These are phyloP conservation scores for Nomada flava DNA, from an alignment of 2,888 invertebrate species.

Conservation along the genomic window DNA sequence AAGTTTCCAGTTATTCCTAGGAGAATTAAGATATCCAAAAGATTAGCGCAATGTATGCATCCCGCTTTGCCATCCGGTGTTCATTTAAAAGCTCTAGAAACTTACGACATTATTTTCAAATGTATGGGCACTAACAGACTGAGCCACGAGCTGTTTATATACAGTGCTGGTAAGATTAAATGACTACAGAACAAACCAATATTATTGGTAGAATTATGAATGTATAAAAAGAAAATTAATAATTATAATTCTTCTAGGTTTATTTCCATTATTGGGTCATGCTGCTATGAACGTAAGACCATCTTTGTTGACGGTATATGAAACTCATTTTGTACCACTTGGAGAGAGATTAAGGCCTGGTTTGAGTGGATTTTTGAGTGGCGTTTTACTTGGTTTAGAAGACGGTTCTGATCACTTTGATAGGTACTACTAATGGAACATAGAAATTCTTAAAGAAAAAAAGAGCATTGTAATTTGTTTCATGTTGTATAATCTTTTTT, in stretches of 20 bases:
- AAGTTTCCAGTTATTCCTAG: conserved; percentile 95
- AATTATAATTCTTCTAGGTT: conserved; percentile 85
- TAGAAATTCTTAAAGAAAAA: not conserved
- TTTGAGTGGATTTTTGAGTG: conserved; percentile 94
- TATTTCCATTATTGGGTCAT: conserved; percentile 95
- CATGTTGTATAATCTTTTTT: conserved; percentile 62
- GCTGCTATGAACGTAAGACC: conserved; percentile 96
- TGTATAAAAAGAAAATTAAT: not conserved
- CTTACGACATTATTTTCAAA: conserved; percentile 95
- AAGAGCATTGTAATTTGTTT: no score
- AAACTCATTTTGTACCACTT: conserved; percentile 94
- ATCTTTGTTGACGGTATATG: conserved; percentile 92
- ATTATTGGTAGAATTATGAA: not conserved
- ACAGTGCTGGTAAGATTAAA: conserved; percentile 87
- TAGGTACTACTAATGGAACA: conserved; percentile 84
- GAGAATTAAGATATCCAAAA: conserved; percentile 94
- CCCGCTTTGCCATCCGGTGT: conserved; percentile 96
- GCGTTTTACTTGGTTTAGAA: conserved; percentile 94
- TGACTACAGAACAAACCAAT: not conserved
- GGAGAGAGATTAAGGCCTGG: conserved; percentile 91
- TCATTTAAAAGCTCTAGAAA: conserved; percentile 95
- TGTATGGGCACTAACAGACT: conserved; percentile 93
- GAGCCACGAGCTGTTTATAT: conserved; percentile 93
- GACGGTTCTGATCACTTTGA: conserved; percentile 94
- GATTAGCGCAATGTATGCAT: conserved; percentile 97